A percentile compares a stretch with the other conserved stretches of the same genome.
Conservation (phyloP, 2,888 invertebrate species). For the Ennomos quercinarius region DNA sequence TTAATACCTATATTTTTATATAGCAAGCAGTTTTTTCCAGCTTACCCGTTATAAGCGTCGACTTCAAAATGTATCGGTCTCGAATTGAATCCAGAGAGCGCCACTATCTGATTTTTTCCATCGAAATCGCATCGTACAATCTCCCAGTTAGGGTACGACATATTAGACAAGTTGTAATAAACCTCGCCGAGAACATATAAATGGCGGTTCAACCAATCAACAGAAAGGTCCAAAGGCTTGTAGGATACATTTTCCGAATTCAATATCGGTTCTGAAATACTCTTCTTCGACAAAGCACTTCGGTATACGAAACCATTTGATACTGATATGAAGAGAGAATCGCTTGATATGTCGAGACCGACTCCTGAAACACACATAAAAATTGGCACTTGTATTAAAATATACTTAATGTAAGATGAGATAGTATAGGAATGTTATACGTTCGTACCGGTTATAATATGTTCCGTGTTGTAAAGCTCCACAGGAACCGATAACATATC, state of each 20-base stretch:
- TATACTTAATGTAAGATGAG: background rate
- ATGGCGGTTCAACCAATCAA: conserved; percentile 96
- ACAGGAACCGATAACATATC: conserved; percentile 88
- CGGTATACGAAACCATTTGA: conserved; percentile 87
- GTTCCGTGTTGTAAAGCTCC: conserved; percentile 86
- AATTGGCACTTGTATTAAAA: background rate
- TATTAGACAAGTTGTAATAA: conserved; percentile 70
- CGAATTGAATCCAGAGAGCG: conserved; percentile 88
- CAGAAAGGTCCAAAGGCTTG: conserved; percentile 89
- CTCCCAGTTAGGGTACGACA: conserved; percentile 85
- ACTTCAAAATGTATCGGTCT: conserved; percentile 93
- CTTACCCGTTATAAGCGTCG: conserved; percentile 96
- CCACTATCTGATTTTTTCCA: conserved; percentile 89
- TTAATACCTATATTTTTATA: too few relatives aligned
- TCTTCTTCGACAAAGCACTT: conserved; percentile 78
- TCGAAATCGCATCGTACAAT: conserved; percentile 91
- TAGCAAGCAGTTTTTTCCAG: conserved; percentile 13
- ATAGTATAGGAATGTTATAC: background rate
- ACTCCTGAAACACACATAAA: conserved; percentile 84
- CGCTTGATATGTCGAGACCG: conserved; percentile 90
- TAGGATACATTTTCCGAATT: conserved; percentile 86
- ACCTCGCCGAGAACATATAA: conserved; percentile 93
- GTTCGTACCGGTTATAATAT: conserved; percentile 72
- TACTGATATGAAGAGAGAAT: conserved; percentile 92
- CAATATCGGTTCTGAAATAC: conserved; percentile 78